A percentile compares a stretch with the other conserved stretches of the same genome.
These are phyloP conservation scores for Drosophila histrio DNA, from an alignment of 2,888 invertebrate species.

Conservation along the genomic window DNA sequence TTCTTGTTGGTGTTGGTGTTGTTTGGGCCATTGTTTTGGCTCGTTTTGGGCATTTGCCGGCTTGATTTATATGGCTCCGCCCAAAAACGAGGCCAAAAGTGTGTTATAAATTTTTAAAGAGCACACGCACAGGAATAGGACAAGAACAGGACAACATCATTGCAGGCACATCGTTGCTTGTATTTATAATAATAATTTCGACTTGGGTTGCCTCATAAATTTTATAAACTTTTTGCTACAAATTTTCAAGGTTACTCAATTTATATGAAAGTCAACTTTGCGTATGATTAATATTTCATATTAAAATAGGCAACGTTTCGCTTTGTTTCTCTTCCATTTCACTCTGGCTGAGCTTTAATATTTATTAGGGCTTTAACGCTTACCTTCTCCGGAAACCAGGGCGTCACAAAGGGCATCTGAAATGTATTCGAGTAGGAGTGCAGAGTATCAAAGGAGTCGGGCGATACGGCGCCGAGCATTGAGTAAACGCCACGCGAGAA, in stretches of 20 bases:
- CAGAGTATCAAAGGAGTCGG: conserved; percentile 96
- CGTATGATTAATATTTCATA: conserved; percentile 82
- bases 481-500: conserved; percentile 95
- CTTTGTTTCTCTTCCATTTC: background rate
- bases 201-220: conserved; percentile 67
- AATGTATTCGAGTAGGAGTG: conserved; percentile 97
- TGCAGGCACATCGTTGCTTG: conserved; percentile 15
- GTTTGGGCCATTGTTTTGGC: conserved; percentile 40
- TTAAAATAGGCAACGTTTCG: conserved; percentile 67
- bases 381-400: conserved; percentile 97
- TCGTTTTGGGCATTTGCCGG: conserved; percentile 73
- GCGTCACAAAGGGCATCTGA: conserved; percentile 97
- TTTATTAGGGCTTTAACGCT: conserved; percentile 71
- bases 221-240: conserved; percentile 30
- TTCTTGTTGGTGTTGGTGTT: conserved; percentile 34
- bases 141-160: conserved; percentile 32
- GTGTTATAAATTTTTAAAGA: conserved; percentile 78
- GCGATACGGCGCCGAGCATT: conserved; percentile 95
- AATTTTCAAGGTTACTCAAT: conserved; percentile 71
- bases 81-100: conserved; percentile 69
- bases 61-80: conserved; percentile 66
- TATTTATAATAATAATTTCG: conserved; percentile 76
- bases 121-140: conserved; percentile 46
- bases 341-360: conserved; percentile 44
- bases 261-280: conserved; percentile 65